Conservation (phyloP, 2,113 vertebrate genomes). For the Cyphotilapia sp. region DNA sequence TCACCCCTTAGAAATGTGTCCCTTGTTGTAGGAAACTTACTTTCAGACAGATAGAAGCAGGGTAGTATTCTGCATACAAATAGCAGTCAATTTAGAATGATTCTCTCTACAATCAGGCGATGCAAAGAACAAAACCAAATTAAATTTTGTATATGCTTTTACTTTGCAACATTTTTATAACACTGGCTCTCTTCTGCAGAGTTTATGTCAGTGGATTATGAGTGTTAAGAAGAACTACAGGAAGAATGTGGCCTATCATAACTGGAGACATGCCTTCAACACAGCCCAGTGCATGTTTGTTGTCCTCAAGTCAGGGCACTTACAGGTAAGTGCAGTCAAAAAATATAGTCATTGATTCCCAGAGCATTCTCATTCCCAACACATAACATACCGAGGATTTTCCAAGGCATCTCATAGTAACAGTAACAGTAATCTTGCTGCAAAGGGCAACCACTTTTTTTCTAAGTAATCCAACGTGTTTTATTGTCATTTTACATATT, state of each 20-base stretch:
- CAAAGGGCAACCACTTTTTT: neutral
- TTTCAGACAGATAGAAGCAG: neutral
- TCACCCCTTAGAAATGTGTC: neutral
- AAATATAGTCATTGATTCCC: neutral
- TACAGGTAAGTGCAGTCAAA: slow-evolving; percentile 77
- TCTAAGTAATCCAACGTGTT: neutral
- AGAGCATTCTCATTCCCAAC: neutral
- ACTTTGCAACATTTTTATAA: neutral
- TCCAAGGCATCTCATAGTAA: neutral
- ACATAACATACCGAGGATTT: neutral
- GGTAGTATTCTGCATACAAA: neutral
- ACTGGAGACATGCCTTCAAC: slow-evolving; percentile 98
- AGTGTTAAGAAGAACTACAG: slow-evolving; percentile 99
- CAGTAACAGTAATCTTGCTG: neutral
- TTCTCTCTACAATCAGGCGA: accelerated
- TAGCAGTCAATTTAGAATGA: neutral
- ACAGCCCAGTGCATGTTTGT: slow-evolving; percentile 97
- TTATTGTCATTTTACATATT: neutral
- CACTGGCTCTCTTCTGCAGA: slow-evolving; percentile 65
- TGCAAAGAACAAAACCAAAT: neutral
- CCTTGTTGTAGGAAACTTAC: neutral
- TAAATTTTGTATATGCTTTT: neutral
- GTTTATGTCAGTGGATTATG: slow-evolving; percentile 91
- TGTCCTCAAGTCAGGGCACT: slow-evolving; percentile 85
- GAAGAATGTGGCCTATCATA: slow-evolving; percentile 94